A percentile compares a stretch with the other conserved stretches of the same genome.
phyloP scores from a whole-genome alignment of 2,888 invertebrate genomes.

The Ectemnius lituratus region DNA sequence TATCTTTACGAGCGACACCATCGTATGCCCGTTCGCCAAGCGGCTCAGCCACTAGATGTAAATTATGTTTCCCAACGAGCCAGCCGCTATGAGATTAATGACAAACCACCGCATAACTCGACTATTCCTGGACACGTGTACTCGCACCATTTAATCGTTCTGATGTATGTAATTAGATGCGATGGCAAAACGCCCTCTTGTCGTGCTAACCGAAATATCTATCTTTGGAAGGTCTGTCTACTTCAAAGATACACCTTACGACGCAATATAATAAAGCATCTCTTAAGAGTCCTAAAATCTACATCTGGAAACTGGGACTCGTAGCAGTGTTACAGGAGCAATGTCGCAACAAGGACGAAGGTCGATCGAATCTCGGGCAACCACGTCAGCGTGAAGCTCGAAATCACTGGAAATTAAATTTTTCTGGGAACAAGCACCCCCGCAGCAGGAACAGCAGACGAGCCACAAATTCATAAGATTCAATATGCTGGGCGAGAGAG shows the following conservation, averaged over 20 bases:
- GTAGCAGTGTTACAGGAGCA: not conserved
- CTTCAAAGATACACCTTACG: too few species aligned
- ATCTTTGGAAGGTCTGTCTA: not conserved
- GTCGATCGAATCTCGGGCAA: constrained; percentile 5
- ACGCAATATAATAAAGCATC: too few species aligned
- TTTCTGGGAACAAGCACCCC: constrained; percentile 61
- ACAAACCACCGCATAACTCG: not conserved
- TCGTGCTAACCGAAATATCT: not conserved
- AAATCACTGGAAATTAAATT: constrained; percentile 74
- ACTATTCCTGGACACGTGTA: constrained; percentile 14
- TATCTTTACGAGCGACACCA: constrained; percentile 36
- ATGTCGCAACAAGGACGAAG: too few species aligned
- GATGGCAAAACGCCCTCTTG: constrained; percentile 3
- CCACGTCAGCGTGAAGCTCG: constrained; percentile 63
- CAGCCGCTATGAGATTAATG: constrained; percentile 22
- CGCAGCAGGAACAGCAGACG: constrained; percentile 47
- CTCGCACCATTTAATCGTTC: constrained; percentile 20
- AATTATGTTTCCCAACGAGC: constrained; percentile 39
- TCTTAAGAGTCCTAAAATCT: too few species aligned
- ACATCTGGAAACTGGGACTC: not conserved
- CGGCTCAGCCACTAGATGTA: constrained; percentile 8
- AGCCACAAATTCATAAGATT: constrained; percentile 76
- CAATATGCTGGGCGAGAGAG: constrained; percentile 71
- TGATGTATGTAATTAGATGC: constrained; percentile 19
- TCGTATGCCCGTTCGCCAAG: not conserved